Evolutionary conservation across 2,113 vertebrate genomes (phyloP).

Genomic region (Scopus umbretta): DNA sequence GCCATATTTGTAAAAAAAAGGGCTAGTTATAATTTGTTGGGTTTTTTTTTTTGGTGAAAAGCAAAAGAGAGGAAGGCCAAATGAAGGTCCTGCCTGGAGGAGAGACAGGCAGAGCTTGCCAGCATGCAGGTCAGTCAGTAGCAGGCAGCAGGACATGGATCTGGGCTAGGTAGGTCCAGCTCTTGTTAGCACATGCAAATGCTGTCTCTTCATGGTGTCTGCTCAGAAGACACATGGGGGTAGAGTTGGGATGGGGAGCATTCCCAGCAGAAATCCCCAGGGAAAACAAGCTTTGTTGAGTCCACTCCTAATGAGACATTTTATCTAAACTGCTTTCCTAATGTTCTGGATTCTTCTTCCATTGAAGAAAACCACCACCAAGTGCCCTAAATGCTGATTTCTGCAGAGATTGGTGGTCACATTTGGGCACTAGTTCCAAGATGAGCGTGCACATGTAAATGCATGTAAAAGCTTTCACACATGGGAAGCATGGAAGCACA

Average conservation of each 20-base stretch:
- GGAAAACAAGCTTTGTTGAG: background rate
- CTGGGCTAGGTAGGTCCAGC: background rate
- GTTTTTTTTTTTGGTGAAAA: background rate
- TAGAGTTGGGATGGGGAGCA: background rate
- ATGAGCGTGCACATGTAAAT: fast-evolving
- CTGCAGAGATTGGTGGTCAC: background rate
- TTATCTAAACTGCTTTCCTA: background rate
- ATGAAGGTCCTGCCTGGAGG: background rate
- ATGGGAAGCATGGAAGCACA: background rate
- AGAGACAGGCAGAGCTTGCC: background rate
- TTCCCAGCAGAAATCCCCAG: background rate
- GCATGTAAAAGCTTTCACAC: background rate
- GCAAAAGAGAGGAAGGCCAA: background rate
- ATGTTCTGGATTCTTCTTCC: background rate
- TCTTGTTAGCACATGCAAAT: no score
- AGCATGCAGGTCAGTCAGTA: fast-evolving
- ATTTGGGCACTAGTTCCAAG: background rate
- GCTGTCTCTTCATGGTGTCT: background rate
- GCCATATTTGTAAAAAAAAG: background rate
- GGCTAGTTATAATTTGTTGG: background rate
- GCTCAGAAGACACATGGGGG: background rate
- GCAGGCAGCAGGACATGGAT: background rate
- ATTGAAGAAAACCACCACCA: background rate
- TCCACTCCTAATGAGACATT: background rate
- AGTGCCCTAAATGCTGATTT: background rate